phyloP scores from a whole-genome alignment of 2,113 vertebrate species.

The Chloebia gouldiae region DNA sequence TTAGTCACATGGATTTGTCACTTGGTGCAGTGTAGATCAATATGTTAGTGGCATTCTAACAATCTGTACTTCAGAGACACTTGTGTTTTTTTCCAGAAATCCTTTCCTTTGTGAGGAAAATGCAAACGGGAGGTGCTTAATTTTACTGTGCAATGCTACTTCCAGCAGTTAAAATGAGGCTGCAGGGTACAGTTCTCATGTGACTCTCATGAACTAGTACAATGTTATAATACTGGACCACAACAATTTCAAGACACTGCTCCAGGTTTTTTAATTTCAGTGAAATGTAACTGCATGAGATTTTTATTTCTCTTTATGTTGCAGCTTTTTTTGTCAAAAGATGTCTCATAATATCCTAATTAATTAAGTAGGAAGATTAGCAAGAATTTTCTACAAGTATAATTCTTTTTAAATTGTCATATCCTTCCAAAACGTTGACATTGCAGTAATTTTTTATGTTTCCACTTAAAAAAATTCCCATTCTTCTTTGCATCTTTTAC shows the following conservation, averaged over 20 bases:
- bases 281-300: fast-evolving
- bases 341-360: neutral
- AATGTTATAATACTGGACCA: neutral
- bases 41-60: neutral
- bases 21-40: neutral
- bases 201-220: neutral
- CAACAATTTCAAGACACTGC: neutral
- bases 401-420: neutral
- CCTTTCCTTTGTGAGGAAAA: neutral
- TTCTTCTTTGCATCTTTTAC: neutral
- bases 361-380: neutral
- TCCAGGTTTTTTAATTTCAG: neutral
- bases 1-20: neutral
- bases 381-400: neutral
- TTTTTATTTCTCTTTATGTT: neutral
- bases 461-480: neutral
- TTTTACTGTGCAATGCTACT: neutral
- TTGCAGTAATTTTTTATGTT: neutral
- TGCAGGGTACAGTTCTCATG: neutral
- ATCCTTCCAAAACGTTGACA: neutral
- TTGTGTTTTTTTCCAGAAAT: neutral
- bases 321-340: neutral
- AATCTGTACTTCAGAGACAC: neutral
- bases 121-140: neutral
- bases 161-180: neutral